Conservation (phyloP, 2,113 vertebrate species). For the Heloderma charlesbogerti region DNA sequence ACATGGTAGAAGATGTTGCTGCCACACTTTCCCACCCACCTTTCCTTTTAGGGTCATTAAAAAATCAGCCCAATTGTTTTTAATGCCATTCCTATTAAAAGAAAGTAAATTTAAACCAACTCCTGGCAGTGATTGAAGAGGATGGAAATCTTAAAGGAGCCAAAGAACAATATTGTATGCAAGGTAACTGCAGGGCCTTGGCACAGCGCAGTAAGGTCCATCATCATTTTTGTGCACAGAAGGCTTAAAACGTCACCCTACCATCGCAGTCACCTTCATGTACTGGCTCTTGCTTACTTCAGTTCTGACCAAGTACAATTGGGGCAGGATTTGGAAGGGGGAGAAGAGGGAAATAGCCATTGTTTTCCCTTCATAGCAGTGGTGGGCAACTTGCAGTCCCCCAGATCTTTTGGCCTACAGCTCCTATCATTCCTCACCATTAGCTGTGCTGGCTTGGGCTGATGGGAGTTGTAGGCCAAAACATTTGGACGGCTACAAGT, state of each 20-base stretch:
- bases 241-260: too few species aligned
- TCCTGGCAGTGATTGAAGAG: not conserved
- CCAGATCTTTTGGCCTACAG: too few species aligned
- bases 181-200: not conserved
- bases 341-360: not conserved
- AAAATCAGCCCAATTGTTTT: not conserved
- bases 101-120: not conserved
- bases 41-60: not conserved
- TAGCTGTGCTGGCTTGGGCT: too few species aligned
- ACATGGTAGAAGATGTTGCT: not conserved
- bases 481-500: too few species aligned
- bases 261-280: not conserved
- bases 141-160: not conserved
- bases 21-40: not conserved
- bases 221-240: not conserved
- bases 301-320: not conserved
- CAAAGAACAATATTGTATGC: too few species aligned
- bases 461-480: too few species aligned
- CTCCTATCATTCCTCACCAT: too few species aligned
- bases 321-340: not conserved
- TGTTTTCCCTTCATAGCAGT: not conserved
- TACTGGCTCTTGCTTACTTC: not conserved
- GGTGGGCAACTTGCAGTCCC: too few species aligned
- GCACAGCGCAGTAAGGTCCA: not conserved
- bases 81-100: not conserved